Conservation (phyloP, 2,888 invertebrate genomes). For the Globia sparganii region DNA sequence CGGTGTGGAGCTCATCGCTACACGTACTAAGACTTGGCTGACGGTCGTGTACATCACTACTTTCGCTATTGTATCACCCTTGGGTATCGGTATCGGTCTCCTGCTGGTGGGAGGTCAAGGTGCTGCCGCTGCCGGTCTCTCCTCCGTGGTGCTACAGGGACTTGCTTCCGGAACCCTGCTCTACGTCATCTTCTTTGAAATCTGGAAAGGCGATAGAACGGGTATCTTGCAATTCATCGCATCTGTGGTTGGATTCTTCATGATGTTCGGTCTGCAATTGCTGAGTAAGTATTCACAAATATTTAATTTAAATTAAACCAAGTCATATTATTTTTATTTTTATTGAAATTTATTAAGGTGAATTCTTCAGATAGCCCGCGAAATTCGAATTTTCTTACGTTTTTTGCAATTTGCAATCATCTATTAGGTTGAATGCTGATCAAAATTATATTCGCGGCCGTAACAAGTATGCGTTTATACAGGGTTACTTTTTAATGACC, state of each 20-base stretch:
- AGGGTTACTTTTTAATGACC: no score
- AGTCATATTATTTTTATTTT: not conserved
- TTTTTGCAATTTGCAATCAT: no score
- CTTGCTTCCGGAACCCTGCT: conserved; percentile 97
- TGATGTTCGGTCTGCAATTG: conserved; percentile 93
- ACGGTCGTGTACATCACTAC: conserved; percentile 93
- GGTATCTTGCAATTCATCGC: conserved; percentile 92
- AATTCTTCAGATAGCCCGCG: no score
- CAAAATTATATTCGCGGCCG: no score
- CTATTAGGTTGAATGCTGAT: no score
- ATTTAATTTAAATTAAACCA: not conserved
- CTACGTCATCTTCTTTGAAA: conserved; percentile 99
- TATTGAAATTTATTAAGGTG: no score
- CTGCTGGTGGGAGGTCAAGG: conserved; percentile 91
- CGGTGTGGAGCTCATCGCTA: conserved; percentile 95
- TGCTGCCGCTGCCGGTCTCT: conserved; percentile 90
- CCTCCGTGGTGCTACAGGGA: conserved; percentile 94
- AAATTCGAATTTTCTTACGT: no score
- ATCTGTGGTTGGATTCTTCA: conserved; percentile 92
- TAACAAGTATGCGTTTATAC: no score
- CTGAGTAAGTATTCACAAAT: conserved; percentile 86
- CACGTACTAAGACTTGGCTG: conserved; percentile 91
- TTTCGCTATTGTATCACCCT: conserved; percentile 94
- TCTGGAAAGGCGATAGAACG: conserved; percentile 91
- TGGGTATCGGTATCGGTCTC: conserved; percentile 94